Conservation (phyloP, 2,888 invertebrate species). For the Halictus ligatus region DNA sequence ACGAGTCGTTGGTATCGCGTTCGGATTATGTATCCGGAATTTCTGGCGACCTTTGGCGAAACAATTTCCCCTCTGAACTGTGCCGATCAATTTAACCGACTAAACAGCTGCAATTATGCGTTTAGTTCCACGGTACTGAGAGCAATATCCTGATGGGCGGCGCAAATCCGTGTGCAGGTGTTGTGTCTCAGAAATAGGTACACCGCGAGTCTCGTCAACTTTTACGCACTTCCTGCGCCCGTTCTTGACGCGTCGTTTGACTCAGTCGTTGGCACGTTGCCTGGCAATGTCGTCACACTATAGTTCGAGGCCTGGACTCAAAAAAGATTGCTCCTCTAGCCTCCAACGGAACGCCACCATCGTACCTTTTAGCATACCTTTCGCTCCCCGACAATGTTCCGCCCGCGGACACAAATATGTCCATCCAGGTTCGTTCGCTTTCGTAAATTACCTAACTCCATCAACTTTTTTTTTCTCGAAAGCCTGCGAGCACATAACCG, state of each 20-base stretch:
- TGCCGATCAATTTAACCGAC: neutral
- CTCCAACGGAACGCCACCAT: slow-evolving; percentile 36
- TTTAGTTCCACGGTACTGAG: neutral
- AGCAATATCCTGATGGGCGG: slow-evolving; percentile 2
- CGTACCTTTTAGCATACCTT: slow-evolving; percentile 19
- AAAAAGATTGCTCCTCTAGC: slow-evolving; percentile 27
- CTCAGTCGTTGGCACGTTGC: slow-evolving; percentile 63
- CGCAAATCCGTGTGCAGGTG: slow-evolving; percentile 32
- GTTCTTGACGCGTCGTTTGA: slow-evolving; percentile 60
- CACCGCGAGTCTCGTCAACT: slow-evolving; percentile 46
- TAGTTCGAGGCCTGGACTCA: slow-evolving; percentile 34
- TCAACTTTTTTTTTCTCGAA: neutral
- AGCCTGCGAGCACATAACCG: neutral
- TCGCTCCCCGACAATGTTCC: neutral
- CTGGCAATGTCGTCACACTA: slow-evolving; percentile 63
- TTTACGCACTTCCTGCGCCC: slow-evolving; percentile 53
- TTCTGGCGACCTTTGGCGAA: neutral
- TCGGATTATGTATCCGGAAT: neutral
- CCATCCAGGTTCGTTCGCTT: neutral
- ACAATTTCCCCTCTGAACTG: neutral
- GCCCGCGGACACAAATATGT: neutral
- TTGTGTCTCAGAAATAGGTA: slow-evolving; percentile 43
- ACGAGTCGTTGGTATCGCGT: neutral
- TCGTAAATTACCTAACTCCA: slow-evolving; percentile 7
- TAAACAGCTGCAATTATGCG: neutral